Evolutionary conservation across 37 sponge, comb jelly and placozoan genomes (phyloP), one percentile per base, ranked within the genome.

Genomic region (Halisarca cf. caerulea): DNA sequence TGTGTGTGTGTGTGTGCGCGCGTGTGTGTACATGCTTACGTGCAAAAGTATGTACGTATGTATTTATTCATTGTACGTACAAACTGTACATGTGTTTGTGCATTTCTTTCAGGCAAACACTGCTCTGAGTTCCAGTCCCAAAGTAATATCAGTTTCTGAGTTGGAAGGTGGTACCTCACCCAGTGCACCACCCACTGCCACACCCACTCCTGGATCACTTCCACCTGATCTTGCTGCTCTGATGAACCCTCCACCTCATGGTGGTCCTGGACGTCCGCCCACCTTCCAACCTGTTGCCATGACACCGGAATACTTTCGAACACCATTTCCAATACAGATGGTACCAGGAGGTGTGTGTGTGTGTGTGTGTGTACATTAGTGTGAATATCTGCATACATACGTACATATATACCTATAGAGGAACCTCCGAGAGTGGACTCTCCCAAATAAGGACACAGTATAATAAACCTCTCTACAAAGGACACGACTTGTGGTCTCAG

Each of bases 1-100:
- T 68, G 69, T 68, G 69, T 1, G 69, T 68, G 69, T 68, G 69
- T n/a, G 69, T 68, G 33, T 30, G 69, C 15, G 69, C 35, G 34
- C 30, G 69, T 68, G 69, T 68, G 33, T 2, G 69, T 62, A 27
- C 30, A 27, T 62, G 64, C 15, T 4, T 62, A 4, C 30, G 69
- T 27, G 69, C 30, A 34, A 32, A 34, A 3, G 69, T 68, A 34
- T 68, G 69, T 68, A 34, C 30, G 69, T 68, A 34, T 68, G 69
- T 68, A 34, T 68, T 6, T 30, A 34, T 68, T 27, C 30, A 34
- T 68, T n/a, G n/a, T n/a, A n/a, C n/a, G n/a, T n/a, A n/a, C n/a
- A n/a, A n/a, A n/a, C n/a, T n/a, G n/a, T n/a, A n/a, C n/a, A n/a
- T n/a, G n/a, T n/a, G n/a, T n/a, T n/a, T n/a, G n/a, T n/a, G n/a